Evolutionary conservation across 1,140 invertebrate species (phyloP).

Genomic region (Calliphora vicina): DNA sequence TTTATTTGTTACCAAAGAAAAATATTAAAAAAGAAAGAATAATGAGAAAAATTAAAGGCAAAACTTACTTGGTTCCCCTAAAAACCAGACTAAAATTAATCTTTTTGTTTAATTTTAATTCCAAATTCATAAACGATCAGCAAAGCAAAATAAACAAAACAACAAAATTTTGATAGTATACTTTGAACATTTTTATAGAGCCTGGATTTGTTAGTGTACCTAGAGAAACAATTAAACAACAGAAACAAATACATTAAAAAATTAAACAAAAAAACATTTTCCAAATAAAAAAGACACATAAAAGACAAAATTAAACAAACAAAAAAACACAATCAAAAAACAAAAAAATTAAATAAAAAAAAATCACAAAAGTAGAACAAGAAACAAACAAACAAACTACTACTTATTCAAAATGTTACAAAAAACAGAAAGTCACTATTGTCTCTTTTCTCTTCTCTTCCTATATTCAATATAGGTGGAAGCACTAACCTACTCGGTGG

Average conservation of each 20-base stretch:
- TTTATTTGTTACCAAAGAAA: neutral
- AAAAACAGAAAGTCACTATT: constrained; percentile 63
- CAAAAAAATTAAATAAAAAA: constrained; percentile 36
- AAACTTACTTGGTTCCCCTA: neutral
- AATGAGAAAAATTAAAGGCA: neutral
- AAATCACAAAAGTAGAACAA: constrained; percentile 45
- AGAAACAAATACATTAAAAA: constrained; percentile 34
- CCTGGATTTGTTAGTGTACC: constrained; percentile 63
- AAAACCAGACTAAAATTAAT: neutral
- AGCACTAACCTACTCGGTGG: constrained; percentile 62
- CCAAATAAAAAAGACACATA: constrained; percentile 36
- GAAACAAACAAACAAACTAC: constrained; percentile 48
- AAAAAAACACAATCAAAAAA: constrained; percentile 37
- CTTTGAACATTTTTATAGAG: constrained; percentile 49
- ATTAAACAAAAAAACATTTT: constrained; percentile 38
- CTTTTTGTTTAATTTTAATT: neutral
- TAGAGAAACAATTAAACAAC: constrained; percentile 40
- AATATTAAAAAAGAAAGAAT: constrained; percentile 15
- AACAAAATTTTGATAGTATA: neutral
- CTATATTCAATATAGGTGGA: constrained; percentile 63
- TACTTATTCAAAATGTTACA: constrained; percentile 17
- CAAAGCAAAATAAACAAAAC: neutral
- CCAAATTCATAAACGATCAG: neutral
- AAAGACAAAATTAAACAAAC: constrained; percentile 41
- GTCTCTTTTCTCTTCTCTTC: constrained; percentile 65